phyloP scores from a whole-genome alignment of 2,888 invertebrate genomes.

The Tridacna crocea region DNA sequence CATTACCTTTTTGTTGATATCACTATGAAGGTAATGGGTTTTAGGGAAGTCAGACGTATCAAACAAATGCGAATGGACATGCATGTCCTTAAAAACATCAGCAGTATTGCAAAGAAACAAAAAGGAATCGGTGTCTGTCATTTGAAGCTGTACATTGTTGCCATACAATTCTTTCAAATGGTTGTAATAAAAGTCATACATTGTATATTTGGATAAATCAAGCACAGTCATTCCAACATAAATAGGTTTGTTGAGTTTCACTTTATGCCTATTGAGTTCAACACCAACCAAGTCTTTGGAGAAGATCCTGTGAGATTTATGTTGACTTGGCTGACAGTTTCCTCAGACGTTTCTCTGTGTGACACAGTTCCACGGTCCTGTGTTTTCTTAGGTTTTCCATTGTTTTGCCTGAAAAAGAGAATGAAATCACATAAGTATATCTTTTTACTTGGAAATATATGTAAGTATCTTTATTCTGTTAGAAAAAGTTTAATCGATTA shows the following conservation, averaged over 20 bases:
- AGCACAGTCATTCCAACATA: slow-evolving; percentile 82
- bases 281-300: slow-evolving; percentile 80
- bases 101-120: slow-evolving; percentile 35
- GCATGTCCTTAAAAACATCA: slow-evolving; percentile 40
- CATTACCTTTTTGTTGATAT: slow-evolving; percentile 40
- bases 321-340: slow-evolving; percentile 41
- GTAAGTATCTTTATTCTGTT: no score
- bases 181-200: slow-evolving; percentile 82
- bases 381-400: slow-evolving; percentile 84
- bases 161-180: slow-evolving; percentile 74
- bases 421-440: background rate
- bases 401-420: slow-evolving; percentile 37
- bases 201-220: slow-evolving; percentile 81
- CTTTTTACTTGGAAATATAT: no score
- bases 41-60: slow-evolving; percentile 39
- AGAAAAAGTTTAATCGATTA: no score
- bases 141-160: slow-evolving; percentile 17
- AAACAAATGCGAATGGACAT: slow-evolving; percentile 29
- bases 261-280: slow-evolving; percentile 65
- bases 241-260: slow-evolving; percentile 81
- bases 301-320: slow-evolving; percentile 72
- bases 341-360: slow-evolving; percentile 26
- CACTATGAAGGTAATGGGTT: slow-evolving; percentile 30
- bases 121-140: slow-evolving; percentile 44
- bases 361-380: slow-evolving; percentile 71